phyloP scores from a whole-genome alignment of 2,113 vertebrate genomes.

The Canis aureus region DNA sequence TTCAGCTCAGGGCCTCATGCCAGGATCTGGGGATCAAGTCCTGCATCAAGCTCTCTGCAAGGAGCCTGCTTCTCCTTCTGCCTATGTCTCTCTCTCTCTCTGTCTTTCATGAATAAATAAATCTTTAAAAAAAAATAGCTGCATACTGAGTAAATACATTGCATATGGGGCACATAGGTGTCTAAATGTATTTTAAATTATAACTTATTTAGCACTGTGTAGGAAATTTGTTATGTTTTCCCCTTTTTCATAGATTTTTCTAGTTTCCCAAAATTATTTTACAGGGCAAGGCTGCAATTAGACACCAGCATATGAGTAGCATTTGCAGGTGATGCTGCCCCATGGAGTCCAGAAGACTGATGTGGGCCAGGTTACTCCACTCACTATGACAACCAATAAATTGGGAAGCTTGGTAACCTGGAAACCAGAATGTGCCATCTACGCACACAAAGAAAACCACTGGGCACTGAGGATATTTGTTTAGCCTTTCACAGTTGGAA shows the following conservation, averaged over 20 bases:
- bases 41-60: no score
- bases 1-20: no score
- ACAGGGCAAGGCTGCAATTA: neutral
- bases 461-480: conserved; percentile 52
- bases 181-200: neutral
- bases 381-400: neutral
- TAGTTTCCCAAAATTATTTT: neutral
- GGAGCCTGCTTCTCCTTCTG: no score
- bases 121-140: no score
- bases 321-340: neutral
- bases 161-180: neutral
- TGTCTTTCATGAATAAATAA: no score
- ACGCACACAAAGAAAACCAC: neutral
- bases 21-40: no score
- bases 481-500: conserved; percentile 42
- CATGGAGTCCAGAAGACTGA: neutral
- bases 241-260: neutral
- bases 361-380: neutral
- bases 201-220: neutral
- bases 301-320: neutral
- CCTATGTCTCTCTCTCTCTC: no score
- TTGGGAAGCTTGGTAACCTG: conserved; percentile 23
- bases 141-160: neutral
- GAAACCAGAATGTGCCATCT: neutral
- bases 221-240: neutral